Conservation (phyloP, 2,797 vertebrate genomes). For the Rhabdomys pumilio region DNA sequence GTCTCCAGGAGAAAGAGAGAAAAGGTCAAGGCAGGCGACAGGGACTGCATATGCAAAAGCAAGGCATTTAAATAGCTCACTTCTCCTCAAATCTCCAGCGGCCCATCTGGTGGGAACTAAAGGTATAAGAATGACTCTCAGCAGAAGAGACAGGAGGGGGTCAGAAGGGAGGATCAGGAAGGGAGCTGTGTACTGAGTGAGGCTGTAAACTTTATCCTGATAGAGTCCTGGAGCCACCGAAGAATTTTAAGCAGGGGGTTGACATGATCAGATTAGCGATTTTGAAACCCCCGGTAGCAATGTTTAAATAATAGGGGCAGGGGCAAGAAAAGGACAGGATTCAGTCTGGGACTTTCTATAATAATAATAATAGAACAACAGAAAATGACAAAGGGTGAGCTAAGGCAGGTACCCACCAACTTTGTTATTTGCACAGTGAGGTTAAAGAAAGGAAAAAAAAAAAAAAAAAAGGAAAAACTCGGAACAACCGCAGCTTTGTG, state of each 20-base stretch:
- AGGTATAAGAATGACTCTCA: background rate
- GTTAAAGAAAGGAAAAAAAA: background rate
- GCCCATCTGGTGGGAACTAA: background rate
- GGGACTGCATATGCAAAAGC: background rate
- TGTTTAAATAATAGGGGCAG: background rate
- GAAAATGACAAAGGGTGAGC: background rate
- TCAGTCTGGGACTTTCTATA: background rate
- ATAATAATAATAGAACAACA: background rate
- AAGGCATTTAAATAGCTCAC: background rate
- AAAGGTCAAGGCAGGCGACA: background rate
- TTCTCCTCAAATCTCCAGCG: too few species aligned
- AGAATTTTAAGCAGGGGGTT: conserved; percentile 38
- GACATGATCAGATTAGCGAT: conserved; percentile 59
- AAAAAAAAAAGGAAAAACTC: background rate
- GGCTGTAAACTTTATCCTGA: background rate
- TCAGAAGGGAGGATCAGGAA: background rate
- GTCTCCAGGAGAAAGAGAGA: background rate
- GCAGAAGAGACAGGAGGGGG: background rate
- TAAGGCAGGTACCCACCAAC: background rate
- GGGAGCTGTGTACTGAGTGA: background rate
- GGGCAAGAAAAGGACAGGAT: background rate
- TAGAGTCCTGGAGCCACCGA: background rate
- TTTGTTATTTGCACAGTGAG: background rate
- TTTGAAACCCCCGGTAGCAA: conserved; percentile 39
- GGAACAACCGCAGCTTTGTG: background rate